These are phyloP conservation scores for Oostethus manadensis DNA, from an alignment of 2,113 vertebrate genomes.

Conservation along the genomic window DNA sequence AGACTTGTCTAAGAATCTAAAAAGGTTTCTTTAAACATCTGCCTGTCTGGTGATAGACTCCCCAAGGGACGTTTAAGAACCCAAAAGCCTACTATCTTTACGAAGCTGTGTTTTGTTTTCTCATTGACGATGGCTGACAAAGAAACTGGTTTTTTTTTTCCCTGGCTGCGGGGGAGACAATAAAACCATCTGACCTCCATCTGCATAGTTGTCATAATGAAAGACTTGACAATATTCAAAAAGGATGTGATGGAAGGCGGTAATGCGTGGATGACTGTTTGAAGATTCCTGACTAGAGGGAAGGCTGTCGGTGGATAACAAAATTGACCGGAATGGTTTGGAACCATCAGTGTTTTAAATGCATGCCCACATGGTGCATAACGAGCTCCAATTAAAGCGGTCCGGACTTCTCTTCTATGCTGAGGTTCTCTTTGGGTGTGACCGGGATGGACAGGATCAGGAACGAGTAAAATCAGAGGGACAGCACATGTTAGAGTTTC, in stretches of 20 bases:
- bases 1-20: conserved; percentile 3
- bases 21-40: conserved; percentile 18
- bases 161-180: conserved; percentile 20
- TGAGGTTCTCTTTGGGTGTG: too few relatives aligned
- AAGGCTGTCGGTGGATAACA: conserved; percentile 47
- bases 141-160: conserved; percentile 10
- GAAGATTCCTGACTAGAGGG: conserved; percentile 66
- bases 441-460: too few relatives aligned
- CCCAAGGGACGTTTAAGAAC: conserved; percentile 38
- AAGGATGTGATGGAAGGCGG: conserved; percentile 58
- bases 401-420: conserved; percentile 6
- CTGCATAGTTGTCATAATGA: conserved; percentile 59
- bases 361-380: conserved; percentile 49
- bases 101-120: conserved; percentile 20
- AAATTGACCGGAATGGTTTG: conserved; percentile 63
- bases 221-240: conserved; percentile 64
- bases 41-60: conserved; percentile 45
- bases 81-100: conserved; percentile 32
- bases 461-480: too few relatives aligned
- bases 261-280: conserved; percentile 52
- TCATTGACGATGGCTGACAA: conserved; percentile 37
- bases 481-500: too few relatives aligned
- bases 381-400: conserved; percentile 64
- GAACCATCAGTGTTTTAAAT: conserved; percentile 56
- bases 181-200: conserved; percentile 59